Evolutionary conservation across 2,113 vertebrate species (phyloP), one percentile per base, ranked within the genome.

Genomic region (Xiphias gladius): DNA sequence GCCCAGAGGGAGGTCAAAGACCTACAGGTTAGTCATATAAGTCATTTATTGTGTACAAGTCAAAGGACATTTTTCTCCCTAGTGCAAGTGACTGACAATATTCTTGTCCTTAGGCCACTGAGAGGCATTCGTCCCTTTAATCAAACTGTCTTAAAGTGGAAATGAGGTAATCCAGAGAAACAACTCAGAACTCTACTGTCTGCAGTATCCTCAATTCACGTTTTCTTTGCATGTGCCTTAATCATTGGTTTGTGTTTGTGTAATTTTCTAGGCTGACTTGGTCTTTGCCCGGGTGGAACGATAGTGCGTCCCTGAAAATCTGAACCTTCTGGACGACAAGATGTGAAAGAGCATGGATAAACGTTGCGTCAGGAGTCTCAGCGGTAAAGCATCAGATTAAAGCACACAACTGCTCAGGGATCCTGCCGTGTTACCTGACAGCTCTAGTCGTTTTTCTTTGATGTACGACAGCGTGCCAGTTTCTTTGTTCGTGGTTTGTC

Each of bases 51-150:
- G 11, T 1, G 0, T 43, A 24, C 1, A 55, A 26, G 12, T 20
- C 1, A 16, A 58, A 58, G 6, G 9, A 7, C 1, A 20, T 30
- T 55, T 46, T 32, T 32, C 22, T 68, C 16, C 2, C 3, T 6
- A 0, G 2, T 57, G 13, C 19, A 32, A 55, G 4, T 50, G 17
- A 77, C 68, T 82, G 20, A 80, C 26, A 19, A 2, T 65, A 17
- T 43, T 35, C 48, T 43, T 67, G 2, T 86, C 5, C 16, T 9
- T 48, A 99, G 97, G 96, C 96, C 88, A 96, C 97, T 65, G 96
- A 98, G 96, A 97, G 82, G 96, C 97, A 2, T 97, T 97, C 91
- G 97, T 99, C 81, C 97, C 97, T 10, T 96, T 97, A 84, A 97
- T 99, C 90, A 97, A 97, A 91, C 93, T 98, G 55, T 95, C 94